Evolutionary conservation across 2,797 vertebrate species (phyloP).

Genomic region (Sebastes reedi): DNA sequence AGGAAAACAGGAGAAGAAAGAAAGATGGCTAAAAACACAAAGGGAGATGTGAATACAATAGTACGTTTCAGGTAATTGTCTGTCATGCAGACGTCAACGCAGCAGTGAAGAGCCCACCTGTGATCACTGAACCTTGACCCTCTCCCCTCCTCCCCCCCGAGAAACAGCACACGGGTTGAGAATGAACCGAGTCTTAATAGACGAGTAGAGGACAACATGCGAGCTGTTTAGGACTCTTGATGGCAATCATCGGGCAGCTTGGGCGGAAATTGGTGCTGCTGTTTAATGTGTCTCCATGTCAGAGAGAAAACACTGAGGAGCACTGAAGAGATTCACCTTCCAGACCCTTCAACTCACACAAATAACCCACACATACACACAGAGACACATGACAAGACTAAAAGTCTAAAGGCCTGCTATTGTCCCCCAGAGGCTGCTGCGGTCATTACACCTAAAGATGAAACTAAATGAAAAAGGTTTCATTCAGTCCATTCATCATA

Average conservation of each 20-base stretch:
- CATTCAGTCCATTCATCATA: background rate
- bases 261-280: conserved; percentile 2
- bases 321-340: conserved; percentile 7
- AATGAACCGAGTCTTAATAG: background rate
- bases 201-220: background rate
- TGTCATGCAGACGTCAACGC: background rate
- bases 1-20: background rate
- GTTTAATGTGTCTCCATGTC: conserved; percentile 11
- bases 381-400: background rate
- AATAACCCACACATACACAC: background rate
- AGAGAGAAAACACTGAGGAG: conserved; percentile 8
- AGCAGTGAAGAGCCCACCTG: background rate
- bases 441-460: background rate
- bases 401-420: background rate
- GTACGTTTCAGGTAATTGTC: background rate
- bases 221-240: conserved; percentile 20
- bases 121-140: background rate
- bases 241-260: conserved; percentile 26
- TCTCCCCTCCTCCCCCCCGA: background rate
- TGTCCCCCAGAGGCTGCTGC: background rate
- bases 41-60: background rate
- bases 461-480: background rate
- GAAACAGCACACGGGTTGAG: background rate
- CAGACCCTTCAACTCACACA: background rate
- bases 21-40: too few species aligned